Conservation (phyloP, 2,888 invertebrate species). For the Cyclophora albipunctata region DNA sequence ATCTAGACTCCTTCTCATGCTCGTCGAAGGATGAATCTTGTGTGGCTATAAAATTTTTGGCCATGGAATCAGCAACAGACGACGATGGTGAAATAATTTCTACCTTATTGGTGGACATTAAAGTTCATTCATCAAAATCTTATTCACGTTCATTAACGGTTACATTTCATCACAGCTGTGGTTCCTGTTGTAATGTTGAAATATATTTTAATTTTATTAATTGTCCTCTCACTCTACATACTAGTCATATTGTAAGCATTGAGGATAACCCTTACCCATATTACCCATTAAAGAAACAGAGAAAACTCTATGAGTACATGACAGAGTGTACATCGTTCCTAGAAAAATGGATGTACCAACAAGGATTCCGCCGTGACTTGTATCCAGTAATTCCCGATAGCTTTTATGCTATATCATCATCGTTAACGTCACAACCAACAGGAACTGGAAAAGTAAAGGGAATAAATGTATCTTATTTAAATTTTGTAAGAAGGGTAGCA, state of each 20-base stretch:
- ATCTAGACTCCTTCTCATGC: constrained; percentile 38
- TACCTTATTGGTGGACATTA: constrained; percentile 39
- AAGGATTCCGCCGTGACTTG: constrained; percentile 65
- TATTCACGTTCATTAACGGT: constrained; percentile 35
- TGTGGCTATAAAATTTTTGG: constrained; percentile 34
- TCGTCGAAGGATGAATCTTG: constrained; percentile 38
- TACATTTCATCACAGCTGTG: constrained; percentile 41
- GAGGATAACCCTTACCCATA: constrained; percentile 56
- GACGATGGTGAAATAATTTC: constrained; percentile 29
- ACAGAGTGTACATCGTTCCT: constrained; percentile 44
- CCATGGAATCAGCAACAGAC: constrained; percentile 19
- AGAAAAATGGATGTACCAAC: constrained; percentile 66
- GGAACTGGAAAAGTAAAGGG: constrained; percentile 45
- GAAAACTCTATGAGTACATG: constrained; percentile 45
- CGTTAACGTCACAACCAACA: constrained; percentile 33
- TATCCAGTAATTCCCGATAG: constrained; percentile 62
- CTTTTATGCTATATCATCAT: constrained; percentile 51
- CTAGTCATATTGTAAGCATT: constrained; percentile 28
- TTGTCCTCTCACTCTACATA: constrained; percentile 56
- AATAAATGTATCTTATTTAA: constrained; percentile 56
- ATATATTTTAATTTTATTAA: constrained; percentile 50
- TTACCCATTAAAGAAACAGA: constrained; percentile 45
- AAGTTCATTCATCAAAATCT: constrained; percentile 27
- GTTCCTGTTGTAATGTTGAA: constrained; percentile 54
- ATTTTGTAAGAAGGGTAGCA: constrained; percentile 56